A percentile compares a stretch with the other conserved stretches of the same genome.
phyloP scores from a whole-genome alignment of 1,140 invertebrate genomes.

The Trichonephila clavipes region DNA sequence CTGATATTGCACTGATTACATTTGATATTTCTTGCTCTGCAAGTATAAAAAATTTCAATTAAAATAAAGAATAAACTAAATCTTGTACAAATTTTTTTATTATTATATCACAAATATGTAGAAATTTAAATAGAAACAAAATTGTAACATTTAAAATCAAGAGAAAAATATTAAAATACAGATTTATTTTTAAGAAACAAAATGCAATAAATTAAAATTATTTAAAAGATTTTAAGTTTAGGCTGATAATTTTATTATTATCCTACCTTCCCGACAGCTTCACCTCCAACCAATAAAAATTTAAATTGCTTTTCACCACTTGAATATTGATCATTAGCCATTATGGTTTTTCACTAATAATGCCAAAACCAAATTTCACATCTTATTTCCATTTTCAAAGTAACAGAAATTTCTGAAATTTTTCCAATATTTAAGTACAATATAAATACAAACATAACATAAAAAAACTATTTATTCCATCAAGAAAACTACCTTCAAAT shows the following conservation, averaged over 20 bases:
- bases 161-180: too few relatives aligned
- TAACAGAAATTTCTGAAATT: background rate
- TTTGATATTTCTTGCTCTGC: too few relatives aligned
- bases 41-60: too few relatives aligned
- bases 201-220: too few relatives aligned
- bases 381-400: background rate
- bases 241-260: constrained; percentile 53
- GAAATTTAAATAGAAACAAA: too few relatives aligned
- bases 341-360: background rate
- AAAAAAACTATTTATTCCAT: background rate
- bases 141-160: too few relatives aligned
- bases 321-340: constrained; percentile 68
- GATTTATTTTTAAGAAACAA: too few relatives aligned
- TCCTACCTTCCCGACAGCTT: constrained; percentile 90
- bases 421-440: background rate
- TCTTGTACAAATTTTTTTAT: too few relatives aligned
- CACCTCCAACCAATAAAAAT: constrained; percentile 90
- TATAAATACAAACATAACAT: background rate
- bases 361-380: background rate
- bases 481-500: background rate
- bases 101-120: too few relatives aligned
- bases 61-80: too few relatives aligned
- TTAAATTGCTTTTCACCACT: constrained; percentile 86
- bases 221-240: too few relatives aligned
- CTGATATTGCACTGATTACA: too few relatives aligned